These are phyloP conservation scores for Sialia sialis DNA, from an alignment of 2,113 vertebrate genomes.

Conservation along the genomic window DNA sequence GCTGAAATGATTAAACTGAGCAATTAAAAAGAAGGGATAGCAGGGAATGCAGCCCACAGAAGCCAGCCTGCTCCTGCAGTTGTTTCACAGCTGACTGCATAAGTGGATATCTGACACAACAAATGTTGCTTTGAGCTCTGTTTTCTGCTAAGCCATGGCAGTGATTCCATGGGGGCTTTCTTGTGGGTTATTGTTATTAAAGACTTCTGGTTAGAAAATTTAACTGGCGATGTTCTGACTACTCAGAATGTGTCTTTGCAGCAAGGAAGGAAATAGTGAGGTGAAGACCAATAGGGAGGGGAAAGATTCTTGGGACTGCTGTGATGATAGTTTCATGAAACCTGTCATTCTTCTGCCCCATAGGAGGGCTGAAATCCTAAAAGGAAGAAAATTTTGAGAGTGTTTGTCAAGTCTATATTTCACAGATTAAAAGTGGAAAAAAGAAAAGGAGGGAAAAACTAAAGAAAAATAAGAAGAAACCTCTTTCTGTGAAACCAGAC, in stretches of 20 bases:
- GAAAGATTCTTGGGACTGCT: background rate
- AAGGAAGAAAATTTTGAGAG: background rate
- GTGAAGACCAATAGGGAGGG: background rate
- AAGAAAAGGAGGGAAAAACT: accelerated
- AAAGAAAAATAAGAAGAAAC: background rate
- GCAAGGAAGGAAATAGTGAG: background rate
- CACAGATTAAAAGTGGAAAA: background rate
- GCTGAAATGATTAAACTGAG: background rate
- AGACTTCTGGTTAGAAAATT: background rate
- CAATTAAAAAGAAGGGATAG: constrained; percentile 6
- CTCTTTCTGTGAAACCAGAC: background rate
- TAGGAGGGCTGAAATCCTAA: background rate
- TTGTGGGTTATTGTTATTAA: background rate
- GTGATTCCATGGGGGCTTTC: background rate
- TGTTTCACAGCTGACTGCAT: background rate
- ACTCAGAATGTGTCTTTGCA: background rate
- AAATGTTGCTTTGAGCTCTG: constrained; percentile 22
- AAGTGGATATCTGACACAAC: background rate
- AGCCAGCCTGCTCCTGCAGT: background rate
- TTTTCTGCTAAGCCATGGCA: background rate
- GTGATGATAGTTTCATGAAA: background rate
- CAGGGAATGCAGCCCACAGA: background rate
- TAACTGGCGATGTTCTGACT: background rate
- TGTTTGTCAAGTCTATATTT: background rate
- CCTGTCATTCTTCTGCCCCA: background rate